These are phyloP conservation scores for Ellobium chinense DNA, from an alignment of 2,888 invertebrate genomes.

Conservation along the genomic window DNA sequence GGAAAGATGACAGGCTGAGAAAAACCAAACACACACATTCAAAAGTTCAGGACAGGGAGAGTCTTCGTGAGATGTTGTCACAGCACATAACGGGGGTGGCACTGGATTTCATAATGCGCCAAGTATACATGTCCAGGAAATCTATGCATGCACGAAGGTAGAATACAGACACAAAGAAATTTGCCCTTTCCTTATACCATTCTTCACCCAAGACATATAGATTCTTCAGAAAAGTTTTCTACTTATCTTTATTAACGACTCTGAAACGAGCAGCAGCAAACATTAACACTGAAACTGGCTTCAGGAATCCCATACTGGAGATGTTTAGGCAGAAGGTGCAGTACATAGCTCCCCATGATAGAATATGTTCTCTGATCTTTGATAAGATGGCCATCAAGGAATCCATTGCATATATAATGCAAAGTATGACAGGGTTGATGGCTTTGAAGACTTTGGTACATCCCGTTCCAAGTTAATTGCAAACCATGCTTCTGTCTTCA, in stretches of 20 bases:
- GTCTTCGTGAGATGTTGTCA: background rate
- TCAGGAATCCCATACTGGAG: background rate
- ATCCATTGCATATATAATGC: background rate
- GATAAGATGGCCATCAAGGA: conserved; percentile 29
- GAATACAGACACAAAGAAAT: background rate
- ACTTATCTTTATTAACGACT: background rate
- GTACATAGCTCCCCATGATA: background rate
- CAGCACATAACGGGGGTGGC: background rate
- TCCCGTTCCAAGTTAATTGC: background rate
- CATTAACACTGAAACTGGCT: conserved; percentile 2
- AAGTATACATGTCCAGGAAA: background rate
- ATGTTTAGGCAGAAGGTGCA: background rate
- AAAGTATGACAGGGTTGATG: conserved; percentile 8
- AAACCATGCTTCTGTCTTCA: conserved; percentile 14
- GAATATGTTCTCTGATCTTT: conserved; percentile 10
- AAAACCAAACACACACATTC: background rate
- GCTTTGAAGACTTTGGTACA: conserved; percentile 28
- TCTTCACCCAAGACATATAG: conserved; percentile 1
- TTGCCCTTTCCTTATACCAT: background rate
- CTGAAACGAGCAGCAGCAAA: background rate
- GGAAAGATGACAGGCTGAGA: conserved; percentile 11
- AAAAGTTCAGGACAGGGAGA: background rate
- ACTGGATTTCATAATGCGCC: background rate
- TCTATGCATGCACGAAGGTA: background rate
- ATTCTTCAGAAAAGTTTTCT: background rate